Base-by-base conservation (phyloP, 1,140 invertebrate genomes). In the Pseudobourletiella spinata region DNA sequence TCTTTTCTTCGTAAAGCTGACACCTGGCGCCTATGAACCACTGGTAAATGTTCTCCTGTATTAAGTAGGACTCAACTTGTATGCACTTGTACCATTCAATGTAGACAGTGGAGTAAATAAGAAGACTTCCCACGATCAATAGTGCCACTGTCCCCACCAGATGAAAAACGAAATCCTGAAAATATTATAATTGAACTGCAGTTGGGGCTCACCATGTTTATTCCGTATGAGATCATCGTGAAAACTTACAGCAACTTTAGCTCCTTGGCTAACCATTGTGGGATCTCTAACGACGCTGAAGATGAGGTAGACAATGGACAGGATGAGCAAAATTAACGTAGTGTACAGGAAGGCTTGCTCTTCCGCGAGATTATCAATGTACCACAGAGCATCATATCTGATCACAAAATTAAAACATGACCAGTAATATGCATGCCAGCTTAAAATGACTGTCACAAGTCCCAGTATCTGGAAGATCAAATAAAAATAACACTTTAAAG, bases 1-100 rank as follows among this genome's bases (percentile, higher is more conserved):
- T 4, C 35, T 58, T 58, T 24, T 58, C 56, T 25, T 46, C 56
- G 22, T 58, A 58, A 15, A 44, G 26, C 24, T 58, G 56, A 58
- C 56, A 58, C 16, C 28, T 35, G 28, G 25, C 24, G 3, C 24
- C 24, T 8, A 2, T 20, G 3, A 30, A n/a, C 35, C 35, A 44
- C 2, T 18, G 2, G 11, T 25, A 25, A 20, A 58, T 14, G 3
- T 26, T 3, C 24, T 44, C 20, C 15, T 54, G 25, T 16, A 4
- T 4, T 28, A 54, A 54, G 25, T 54, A 54, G 3, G 4, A 8
- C 25, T 54, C 50, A 6, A 54, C 6, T 18, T 26, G 14, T 11
- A 54, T 8, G 30, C 56, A 58, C 18, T 30, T 44, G 24, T 44
- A 18, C 6, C 28, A 22, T 4, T 44, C 22, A 30, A 58, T 58